A percentile compares a stretch with the other conserved stretches of the same genome.
Conservation (phyloP, 2,113 vertebrate genomes). For the Tor tambroides region DNA sequence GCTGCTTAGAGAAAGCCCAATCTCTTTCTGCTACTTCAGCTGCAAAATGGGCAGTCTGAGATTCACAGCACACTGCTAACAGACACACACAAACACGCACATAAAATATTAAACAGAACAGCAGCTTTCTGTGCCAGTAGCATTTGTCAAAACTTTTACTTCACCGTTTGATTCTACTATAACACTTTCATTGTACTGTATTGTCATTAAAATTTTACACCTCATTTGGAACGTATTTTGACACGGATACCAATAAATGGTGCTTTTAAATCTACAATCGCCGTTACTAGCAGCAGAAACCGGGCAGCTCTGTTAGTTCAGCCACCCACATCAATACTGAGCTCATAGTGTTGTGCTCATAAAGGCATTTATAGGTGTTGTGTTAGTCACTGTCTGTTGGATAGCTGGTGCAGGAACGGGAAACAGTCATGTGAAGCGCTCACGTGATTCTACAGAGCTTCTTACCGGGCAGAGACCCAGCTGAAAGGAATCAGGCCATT, state of each 20-base stretch:
- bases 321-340: constrained; percentile 34
- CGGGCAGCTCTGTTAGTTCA: constrained; percentile 21
- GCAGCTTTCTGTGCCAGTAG: not conserved
- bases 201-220: constrained; percentile 19
- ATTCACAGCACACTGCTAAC: constrained; percentile 12
- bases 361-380: constrained; percentile 30
- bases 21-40: constrained; percentile 45
- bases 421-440: not conserved
- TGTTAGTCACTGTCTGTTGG: constrained; percentile 33
- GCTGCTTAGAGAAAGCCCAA: constrained; percentile 63
- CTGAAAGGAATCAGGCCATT: constrained; percentile 45
- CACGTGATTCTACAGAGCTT: constrained; percentile 4
- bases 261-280: not conserved
- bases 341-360: constrained; percentile 25
- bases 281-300: not conserved
- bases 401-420: not conserved
- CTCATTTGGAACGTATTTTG: not conserved
- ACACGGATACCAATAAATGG: constrained; percentile 27
- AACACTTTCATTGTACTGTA: constrained; percentile 30
- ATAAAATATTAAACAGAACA: not conserved
- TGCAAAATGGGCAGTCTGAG: constrained; percentile 11
- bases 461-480: not conserved
- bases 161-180: not conserved
- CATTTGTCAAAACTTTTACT: constrained; percentile 28
- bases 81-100: constrained; percentile 13